Evolutionary conservation across 1,140 invertebrate species (phyloP), one percentile per base, ranked within the genome.

Genomic region (Eciton burchellii): DNA sequence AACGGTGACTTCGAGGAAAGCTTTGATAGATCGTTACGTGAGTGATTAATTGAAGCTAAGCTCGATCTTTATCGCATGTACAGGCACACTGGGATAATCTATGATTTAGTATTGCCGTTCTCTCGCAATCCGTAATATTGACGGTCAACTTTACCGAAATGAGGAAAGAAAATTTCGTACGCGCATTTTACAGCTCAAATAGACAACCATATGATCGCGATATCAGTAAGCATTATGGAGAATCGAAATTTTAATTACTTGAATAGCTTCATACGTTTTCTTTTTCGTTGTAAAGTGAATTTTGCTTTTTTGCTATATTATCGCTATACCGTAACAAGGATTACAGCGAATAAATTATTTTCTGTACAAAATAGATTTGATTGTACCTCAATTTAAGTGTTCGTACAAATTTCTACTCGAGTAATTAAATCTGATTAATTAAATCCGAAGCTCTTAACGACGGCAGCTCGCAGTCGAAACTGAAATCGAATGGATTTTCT

Each of bases 31-130:
- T 41, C 41, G 41, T 79, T 45, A 79, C n/a, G 47, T 16, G 35
- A 29, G n/a, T 56, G 21, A 79, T 79, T 79, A 79, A 79, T 79
- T 57, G 49, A 26, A n/a, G 16, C 5, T 56, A 56, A 43, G 41
- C 35, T 16, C 35, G 24, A 70, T 79, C 66, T 79, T 79, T 70
- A 57, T 79, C 70, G 56, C 26, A 68, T 35, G 21, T 68, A 68
- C 21, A 77, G 26, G 19, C 63, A 54, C 16, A 11, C 8, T 68
- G 45, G 65, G 12, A 79, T 79, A 79, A 79, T 79, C 49, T 56
- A 45, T 79, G 49, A 70, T 79, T 79, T 79, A 66, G 63, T n/a
- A 79, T 57, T 70, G 24, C 35, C 4, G 24, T 41, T 11, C 16
- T 49, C 29, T 79, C 63, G 8, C 24, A 24, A 79, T 43, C 65